Evolutionary conservation across 2,888 invertebrate species (phyloP).

Genomic region (Rhaphigaster nebulosa): DNA sequence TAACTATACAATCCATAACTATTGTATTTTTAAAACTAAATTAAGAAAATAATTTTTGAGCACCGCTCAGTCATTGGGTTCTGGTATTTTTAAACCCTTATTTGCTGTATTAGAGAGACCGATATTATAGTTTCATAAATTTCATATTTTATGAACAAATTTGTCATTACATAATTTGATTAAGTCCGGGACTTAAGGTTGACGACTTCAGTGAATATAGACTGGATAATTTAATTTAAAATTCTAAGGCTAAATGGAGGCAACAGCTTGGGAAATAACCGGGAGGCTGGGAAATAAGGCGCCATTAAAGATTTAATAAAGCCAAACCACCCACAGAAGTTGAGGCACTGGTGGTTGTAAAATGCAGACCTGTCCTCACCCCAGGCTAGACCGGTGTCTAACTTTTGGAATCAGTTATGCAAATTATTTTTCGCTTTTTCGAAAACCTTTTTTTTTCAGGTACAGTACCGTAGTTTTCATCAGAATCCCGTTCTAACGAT

Average conservation of each 20-base stretch:
- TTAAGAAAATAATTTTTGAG: too few relatives aligned
- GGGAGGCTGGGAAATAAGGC: neutral
- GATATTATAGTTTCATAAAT: too few relatives aligned
- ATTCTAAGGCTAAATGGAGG: neutral
- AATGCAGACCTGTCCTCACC: neutral
- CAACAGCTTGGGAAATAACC: conserved; percentile 1
- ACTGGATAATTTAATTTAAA: conserved; percentile 1
- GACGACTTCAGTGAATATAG: neutral
- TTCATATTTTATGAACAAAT: too few relatives aligned
- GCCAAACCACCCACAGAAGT: neutral
- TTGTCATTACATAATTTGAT: too few relatives aligned
- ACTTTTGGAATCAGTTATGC: neutral
- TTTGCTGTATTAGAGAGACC: too few relatives aligned
- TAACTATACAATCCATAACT: too few relatives aligned
- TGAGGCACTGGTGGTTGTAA: neutral
- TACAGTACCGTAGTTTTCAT: too few relatives aligned
- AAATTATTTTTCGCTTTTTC: neutral
- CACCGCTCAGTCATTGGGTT: too few relatives aligned
- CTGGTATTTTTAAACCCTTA: too few relatives aligned
- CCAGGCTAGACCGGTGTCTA: neutral
- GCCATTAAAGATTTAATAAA: conserved; percentile 31
- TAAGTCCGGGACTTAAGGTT: neutral
- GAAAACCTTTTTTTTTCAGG: neutral
- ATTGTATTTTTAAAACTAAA: too few relatives aligned
- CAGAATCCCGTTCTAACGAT: too few relatives aligned